Conservation (phyloP, 2,888 invertebrate genomes). For the Harpalus rufipes region DNA sequence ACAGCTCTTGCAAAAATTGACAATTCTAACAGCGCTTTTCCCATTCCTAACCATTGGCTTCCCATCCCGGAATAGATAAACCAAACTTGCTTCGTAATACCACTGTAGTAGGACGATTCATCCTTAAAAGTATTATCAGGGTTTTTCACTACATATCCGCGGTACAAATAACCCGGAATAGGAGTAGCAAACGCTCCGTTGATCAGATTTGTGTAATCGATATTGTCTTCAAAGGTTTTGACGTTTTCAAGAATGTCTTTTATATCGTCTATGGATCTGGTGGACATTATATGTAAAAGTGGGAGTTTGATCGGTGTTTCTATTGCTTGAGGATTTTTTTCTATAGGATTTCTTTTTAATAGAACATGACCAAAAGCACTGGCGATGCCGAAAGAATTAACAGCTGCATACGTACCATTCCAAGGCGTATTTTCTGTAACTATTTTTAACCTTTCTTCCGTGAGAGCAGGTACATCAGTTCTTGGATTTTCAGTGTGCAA, state of each 20-base stretch:
- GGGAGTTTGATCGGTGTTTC: constrained; percentile 76
- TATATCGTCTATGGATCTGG: constrained; percentile 91
- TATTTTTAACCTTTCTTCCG: constrained; percentile 82
- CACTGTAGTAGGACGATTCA: constrained; percentile 73
- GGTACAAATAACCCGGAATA: constrained; percentile 82
- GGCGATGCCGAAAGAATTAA: constrained; percentile 98
- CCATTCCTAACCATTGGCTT: constrained; percentile 86
- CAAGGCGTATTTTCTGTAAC: constrained; percentile 90
- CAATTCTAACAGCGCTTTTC: constrained; percentile 83
- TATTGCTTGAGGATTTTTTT: constrained; percentile 73
- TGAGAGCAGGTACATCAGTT: constrained; percentile 90
- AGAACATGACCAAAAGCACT: constrained; percentile 96
- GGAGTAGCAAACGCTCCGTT: constrained; percentile 78
- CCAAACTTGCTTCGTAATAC: constrained; percentile 80
- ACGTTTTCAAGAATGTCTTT: constrained; percentile 80
- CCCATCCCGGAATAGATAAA: constrained; percentile 89
- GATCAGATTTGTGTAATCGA: constrained; percentile 78
- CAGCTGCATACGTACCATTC: constrained; percentile 91
- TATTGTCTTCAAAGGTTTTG: constrained; percentile 71
- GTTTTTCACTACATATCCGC: constrained; percentile 80
- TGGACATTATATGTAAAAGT: constrained; percentile 87
- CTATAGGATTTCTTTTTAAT: constrained; percentile 85
- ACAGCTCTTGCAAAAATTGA: constrained; percentile 84
- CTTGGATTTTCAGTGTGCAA: constrained; percentile 94
- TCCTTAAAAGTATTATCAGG: constrained; percentile 69